Base-by-base conservation (phyloP, 1,140 invertebrate species). In the Forficula auricularia region DNA sequence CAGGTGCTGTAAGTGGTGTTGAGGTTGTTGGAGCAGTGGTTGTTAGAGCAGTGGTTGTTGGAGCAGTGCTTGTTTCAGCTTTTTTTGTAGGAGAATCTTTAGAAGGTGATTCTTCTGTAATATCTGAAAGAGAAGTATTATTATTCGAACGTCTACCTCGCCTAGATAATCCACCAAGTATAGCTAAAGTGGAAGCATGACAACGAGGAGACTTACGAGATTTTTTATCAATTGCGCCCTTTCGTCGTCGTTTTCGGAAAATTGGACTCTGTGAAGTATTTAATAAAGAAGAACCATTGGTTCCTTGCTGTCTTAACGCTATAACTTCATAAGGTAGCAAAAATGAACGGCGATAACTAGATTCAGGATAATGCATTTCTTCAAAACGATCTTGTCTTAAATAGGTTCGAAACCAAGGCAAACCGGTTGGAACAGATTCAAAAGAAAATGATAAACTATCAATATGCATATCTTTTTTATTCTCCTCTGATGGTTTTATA, bases 161-260 rank as follows among this genome's bases (percentile, higher is more conserved):
- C 4, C 22, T 4, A 27, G 22, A 27, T 27, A 27, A 27, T 27
- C 22, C 22, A 6, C 22, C 22, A 27, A 87, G 71, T 42, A 86
- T 81, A 0, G 82, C 83, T 27, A 85, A 56, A 0, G 83, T 87
- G 0, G 81, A 84, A 0, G 82, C 82, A 53, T 87, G 83, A 56
- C 84, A 83, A 19, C 83, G 61, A 0, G 83, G 83, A 2, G 81
- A 84, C 52, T 86, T 85, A n/a, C 82, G 61, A 0, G 82, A 78
- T 45, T 75, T 76, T 46, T 68, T 62, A 40, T 73, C 65, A 2
- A 57, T 43, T 16, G 50, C 49, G 16, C 50, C 54, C 3, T 43
- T 18, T 42, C 55, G 42, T 40, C 58, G 47, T 27, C 22, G 22
- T 27, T 27, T 27, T 27, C 22, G 4, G 4, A 4, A 6, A 27